Conservation (phyloP, 2,888 invertebrate species). For the Nymphalis polychloros region DNA sequence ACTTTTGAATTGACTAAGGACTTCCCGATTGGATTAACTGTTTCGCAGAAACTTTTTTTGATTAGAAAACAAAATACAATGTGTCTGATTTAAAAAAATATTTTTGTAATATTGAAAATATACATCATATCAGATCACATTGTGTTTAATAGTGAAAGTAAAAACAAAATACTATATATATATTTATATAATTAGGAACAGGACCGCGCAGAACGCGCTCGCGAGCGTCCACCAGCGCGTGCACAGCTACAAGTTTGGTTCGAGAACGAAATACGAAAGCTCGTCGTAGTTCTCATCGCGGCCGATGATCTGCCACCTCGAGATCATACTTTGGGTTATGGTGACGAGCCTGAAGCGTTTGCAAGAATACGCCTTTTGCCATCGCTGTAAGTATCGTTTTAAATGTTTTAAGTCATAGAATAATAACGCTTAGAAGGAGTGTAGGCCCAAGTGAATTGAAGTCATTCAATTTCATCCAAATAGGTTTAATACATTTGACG, state of each 20-base stretch:
- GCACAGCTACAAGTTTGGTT: constrained; percentile 95
- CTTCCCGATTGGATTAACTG: constrained; percentile 10
- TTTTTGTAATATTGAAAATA: background rate
- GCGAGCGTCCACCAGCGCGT: constrained; percentile 88
- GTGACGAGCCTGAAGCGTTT: constrained; percentile 90
- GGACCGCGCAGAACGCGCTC: constrained; percentile 71
- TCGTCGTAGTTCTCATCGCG: constrained; percentile 92
- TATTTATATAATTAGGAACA: constrained; percentile 63
- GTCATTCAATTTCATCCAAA: too few relatives aligned
- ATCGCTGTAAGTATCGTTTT: constrained; percentile 84
- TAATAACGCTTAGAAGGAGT: too few relatives aligned
- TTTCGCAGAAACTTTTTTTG: constrained; percentile 17
- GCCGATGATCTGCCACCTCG: constrained; percentile 91
- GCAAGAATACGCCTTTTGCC: constrained; percentile 91
- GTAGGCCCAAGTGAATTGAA: too few relatives aligned
- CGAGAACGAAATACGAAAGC: constrained; percentile 90
- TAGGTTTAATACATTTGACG: too few relatives aligned
- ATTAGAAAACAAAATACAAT: constrained; percentile 13
- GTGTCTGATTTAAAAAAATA: constrained; percentile 5
- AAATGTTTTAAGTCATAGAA: background rate
- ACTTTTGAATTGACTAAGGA: constrained; percentile 35
- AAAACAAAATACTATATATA: background rate
- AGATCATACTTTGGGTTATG: constrained; percentile 89
- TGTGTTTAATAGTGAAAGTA: constrained; percentile 6
- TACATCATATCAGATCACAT: constrained; percentile 5